Percentiles rank a stretch among this genome's conserved stretches.
These are phyloP conservation scores for Anastatus disparis DNA, from an alignment of 1,140 invertebrate genomes.

Conservation along the genomic window DNA sequence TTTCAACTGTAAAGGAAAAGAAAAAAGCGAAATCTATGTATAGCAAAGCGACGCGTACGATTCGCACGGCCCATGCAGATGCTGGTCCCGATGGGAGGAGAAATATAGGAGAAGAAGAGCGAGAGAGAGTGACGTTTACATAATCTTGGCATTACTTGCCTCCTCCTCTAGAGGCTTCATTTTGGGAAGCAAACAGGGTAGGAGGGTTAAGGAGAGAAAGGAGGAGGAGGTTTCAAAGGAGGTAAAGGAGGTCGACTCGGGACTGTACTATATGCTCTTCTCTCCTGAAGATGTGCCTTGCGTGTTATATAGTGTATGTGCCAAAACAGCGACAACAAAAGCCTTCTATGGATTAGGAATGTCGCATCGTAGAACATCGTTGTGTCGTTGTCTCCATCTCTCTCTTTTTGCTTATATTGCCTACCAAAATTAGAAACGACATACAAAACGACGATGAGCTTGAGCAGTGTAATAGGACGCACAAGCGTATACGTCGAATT, in stretches of 20 bases:
- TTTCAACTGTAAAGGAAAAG: too few species aligned
- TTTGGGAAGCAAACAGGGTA: not conserved
- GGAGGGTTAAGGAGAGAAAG: not conserved
- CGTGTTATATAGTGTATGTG: constrained; percentile 21
- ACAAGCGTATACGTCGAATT: constrained; percentile 1
- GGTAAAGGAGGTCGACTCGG: constrained; percentile 50
- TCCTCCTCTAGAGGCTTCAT: constrained; percentile 33
- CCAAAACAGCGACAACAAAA: constrained; percentile 54
- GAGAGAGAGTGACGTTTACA: constrained; percentile 60
- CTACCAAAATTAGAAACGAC: constrained; percentile 28
- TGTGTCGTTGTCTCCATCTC: too few species aligned
- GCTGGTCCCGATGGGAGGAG: constrained; percentile 53
- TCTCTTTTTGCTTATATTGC: too few species aligned
- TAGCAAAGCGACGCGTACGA: not conserved
- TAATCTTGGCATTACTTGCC: constrained; percentile 63
- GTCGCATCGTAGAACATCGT: too few species aligned
- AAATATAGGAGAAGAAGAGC: too few species aligned
- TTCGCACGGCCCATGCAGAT: constrained; percentile 53
- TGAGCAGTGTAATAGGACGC: not conserved
- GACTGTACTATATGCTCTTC: too few species aligned
- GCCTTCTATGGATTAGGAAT: constrained; percentile 55
- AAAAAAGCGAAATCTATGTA: too few species aligned
- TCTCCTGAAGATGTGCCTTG: constrained; percentile 8
- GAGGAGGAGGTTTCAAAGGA: too few species aligned
- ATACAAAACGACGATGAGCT: not conserved